Conservation (phyloP, 2,797 vertebrate species). For the Microctenopoma stevenorrisi region DNA sequence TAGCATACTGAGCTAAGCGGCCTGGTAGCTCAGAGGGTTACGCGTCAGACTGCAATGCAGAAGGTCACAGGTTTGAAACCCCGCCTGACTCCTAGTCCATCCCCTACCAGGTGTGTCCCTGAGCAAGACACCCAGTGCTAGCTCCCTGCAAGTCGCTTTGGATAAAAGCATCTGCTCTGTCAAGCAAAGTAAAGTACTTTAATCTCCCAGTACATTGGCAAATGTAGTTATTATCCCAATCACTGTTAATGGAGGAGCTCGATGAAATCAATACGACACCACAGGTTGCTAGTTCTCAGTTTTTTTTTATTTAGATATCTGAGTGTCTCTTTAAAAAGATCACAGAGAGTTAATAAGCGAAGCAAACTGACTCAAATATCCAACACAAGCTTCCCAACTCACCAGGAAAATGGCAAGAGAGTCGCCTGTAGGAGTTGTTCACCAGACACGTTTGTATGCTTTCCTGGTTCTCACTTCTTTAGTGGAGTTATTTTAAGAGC, state of each 20-base stretch:
- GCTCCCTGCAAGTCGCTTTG: no score
- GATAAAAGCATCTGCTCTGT: no score
- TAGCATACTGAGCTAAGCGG: no score
- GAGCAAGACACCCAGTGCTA: no score
- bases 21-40: no score
- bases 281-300: background rate
- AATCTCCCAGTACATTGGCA: background rate
- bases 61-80: no score
- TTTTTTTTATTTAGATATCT: background rate
- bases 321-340: conserved; percentile 6
- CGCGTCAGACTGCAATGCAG: no score
- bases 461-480: conserved; percentile 69
- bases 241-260: conserved; percentile 18
- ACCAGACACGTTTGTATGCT: conserved; percentile 53
- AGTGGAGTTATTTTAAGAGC: conserved; percentile 78
- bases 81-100: no score
- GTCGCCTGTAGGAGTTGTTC: conserved; percentile 36
- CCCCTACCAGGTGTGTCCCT: no score
- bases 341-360: conserved; percentile 4
- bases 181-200: background rate
- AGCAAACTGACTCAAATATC: conserved; percentile 15
- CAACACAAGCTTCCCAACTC: conserved; percentile 8
- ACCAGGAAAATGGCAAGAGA: conserved; percentile 29
- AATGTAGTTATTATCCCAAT: conserved; percentile 1
- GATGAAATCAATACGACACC: background rate